Evolutionary conservation across 1,140 invertebrate genomes (phyloP).

Genomic region (Acromyrmex heyeri): DNA sequence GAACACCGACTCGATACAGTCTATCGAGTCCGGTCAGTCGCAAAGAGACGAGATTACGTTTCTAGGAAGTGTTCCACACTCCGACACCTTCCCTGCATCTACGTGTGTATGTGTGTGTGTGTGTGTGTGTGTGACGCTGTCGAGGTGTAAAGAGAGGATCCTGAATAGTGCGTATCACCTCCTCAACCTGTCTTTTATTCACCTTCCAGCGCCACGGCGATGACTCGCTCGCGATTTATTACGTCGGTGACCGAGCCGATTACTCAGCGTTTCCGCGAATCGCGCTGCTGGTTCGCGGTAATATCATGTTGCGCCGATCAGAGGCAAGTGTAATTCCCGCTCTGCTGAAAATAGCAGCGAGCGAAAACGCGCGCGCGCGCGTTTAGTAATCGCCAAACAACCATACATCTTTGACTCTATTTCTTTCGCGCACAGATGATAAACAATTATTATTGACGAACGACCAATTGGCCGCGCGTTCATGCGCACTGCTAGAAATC

Average conservation of each 20-base stretch:
- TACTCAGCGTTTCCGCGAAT: conserved; percentile 65
- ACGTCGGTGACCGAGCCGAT: conserved; percentile 29
- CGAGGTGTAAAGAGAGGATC: neutral
- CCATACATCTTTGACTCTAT: neutral
- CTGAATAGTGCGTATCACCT: neutral
- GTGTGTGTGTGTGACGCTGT: neutral
- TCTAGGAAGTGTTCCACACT: conserved; percentile 66
- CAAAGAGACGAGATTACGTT: conserved; percentile 53
- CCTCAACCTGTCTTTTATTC: neutral
- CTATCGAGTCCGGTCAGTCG: conserved; percentile 17
- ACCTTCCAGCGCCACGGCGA: neutral
- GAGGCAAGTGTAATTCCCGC: conserved; percentile 17
- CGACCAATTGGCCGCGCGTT: neutral
- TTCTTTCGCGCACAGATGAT: neutral
- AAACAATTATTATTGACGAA: conserved; percentile 47
- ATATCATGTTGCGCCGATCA: conserved; percentile 18
- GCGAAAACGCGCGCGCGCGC: neutral
- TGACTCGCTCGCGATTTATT: conserved; percentile 53
- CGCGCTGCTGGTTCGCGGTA: conserved; percentile 47
- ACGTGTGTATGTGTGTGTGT: neutral
- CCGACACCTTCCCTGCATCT: neutral
- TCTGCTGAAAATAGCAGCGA: conserved; percentile 42
- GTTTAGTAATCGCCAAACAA: neutral
- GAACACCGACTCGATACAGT: conserved; percentile 60
- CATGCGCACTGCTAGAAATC: neutral